Evolutionary conservation across 2,888 invertebrate genomes (phyloP).

Genomic region (Euplagia quadripunctaria): DNA sequence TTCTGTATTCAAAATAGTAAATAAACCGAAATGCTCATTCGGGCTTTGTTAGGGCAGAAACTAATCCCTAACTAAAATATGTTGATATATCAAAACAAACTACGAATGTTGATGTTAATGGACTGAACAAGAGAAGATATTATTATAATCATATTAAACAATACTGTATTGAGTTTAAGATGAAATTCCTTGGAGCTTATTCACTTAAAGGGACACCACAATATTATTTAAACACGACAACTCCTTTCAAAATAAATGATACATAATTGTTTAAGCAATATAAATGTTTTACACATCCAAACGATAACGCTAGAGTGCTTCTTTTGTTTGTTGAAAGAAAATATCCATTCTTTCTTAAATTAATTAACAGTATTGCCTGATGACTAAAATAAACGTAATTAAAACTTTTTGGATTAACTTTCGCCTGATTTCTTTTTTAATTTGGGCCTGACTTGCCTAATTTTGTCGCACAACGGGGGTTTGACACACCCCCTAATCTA

Average conservation of each 20-base stretch:
- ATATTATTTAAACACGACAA: slow-evolving; percentile 11
- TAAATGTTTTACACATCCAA: slow-evolving; percentile 18
- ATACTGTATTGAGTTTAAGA: slow-evolving; percentile 10
- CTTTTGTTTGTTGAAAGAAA: slow-evolving; percentile 34
- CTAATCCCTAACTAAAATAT: not conserved
- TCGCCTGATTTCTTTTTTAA: slow-evolving; percentile 86
- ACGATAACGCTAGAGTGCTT: slow-evolving; percentile 34
- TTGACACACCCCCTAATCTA: slow-evolving; percentile 79
- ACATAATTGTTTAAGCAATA: not conserved
- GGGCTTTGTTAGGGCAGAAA: not conserved
- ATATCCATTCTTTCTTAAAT: slow-evolving; percentile 67
- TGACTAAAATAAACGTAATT: slow-evolving; percentile 86
- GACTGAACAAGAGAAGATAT: not conserved
- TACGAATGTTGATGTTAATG: not conserved
- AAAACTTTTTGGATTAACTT: slow-evolving; percentile 85
- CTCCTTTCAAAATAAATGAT: slow-evolving; percentile 8
- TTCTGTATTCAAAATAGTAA: too few species aligned
- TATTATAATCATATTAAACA: slow-evolving; percentile 11
- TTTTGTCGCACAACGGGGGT: slow-evolving; percentile 81
- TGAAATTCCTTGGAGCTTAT: slow-evolving; percentile 12
- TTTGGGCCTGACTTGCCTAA: slow-evolving; percentile 81
- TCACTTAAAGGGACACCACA: slow-evolving; percentile 7
- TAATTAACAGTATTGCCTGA: slow-evolving; percentile 79
- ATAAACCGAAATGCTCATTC: not conserved
- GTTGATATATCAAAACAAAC: not conserved